Percentiles rank a stretch among this genome's conserved stretches.
phyloP scores from a whole-genome alignment of 2,888 invertebrate genomes.

The Platycheirus rosarum region DNA sequence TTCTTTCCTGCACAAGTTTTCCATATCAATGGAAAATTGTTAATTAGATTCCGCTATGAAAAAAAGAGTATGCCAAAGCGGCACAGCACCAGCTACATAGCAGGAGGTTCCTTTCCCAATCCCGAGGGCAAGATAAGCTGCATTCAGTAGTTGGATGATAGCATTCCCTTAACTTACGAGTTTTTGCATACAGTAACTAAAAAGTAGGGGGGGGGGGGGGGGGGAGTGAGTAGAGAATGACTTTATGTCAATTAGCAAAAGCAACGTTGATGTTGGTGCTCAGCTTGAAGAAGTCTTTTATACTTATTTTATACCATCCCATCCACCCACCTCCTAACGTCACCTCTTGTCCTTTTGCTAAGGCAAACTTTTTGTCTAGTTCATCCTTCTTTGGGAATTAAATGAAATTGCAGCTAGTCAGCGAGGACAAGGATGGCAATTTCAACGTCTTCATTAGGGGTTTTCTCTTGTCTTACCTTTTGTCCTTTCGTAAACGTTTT shows the following conservation, averaged over 20 bases:
- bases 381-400: conserved; percentile 42
- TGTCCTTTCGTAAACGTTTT: conserved; percentile 7
- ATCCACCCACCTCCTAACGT: conserved; percentile 1
- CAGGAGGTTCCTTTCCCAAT: conserved; percentile 20
- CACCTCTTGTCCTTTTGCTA: neutral
- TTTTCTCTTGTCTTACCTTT: conserved; percentile 28
- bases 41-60: conserved; percentile 81
- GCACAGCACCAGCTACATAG: conserved; percentile 23
- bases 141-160: conserved; percentile 49
- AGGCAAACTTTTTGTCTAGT: conserved; percentile 26
- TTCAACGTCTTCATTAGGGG: conserved; percentile 56
- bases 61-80: conserved; percentile 17
- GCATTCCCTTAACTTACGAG: conserved; percentile 28
- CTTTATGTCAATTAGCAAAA: conserved; percentile 71
- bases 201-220: neutral
- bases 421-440: conserved; percentile 59
- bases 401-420: conserved; percentile 59
- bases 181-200: no score
- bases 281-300: conserved; percentile 37
- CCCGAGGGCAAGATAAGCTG: conserved; percentile 53
- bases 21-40: conserved; percentile 82
- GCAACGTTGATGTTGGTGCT: conserved; percentile 57
- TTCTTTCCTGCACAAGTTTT: conserved; percentile 39
- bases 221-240: conserved; percentile 29
- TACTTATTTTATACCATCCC: no score